Base-by-base conservation (phyloP, 1,140 invertebrate genomes). In the Tetramorium parvispinum region DNA sequence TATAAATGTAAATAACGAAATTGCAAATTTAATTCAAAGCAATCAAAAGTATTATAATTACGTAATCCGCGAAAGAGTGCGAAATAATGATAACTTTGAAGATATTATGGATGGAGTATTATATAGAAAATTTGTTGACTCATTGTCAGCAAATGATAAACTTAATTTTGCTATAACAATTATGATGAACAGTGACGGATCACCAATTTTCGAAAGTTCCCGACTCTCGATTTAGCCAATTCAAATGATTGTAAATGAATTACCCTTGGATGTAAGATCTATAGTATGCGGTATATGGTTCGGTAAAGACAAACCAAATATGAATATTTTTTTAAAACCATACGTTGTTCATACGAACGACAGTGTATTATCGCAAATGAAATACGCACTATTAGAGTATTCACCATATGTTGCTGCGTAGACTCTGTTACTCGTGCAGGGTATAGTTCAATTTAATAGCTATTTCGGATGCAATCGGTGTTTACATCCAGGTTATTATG, bases 111-210 rank as follows among this genome's bases (percentile, higher is more conserved):
- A 46, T 11, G 43, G 43, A 46, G 43, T 46, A 57, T 57, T 57
- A 57, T 57, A 57, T n/a, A 21, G 24, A 57, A n/a, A 57, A 57
- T 57, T 57, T 57, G 21, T 57, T 57, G 55, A 57, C n/a, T 57
- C 8, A 57, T 57, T 57, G 4, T 24, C 55, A 57, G 24, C 0
- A 57, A 21, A 57, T 57, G 55, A 57, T 57, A 57, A 21, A 57
- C 8, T 57, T 57, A 57, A 57, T 57, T 57, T 57, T 24, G 55
- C 55, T 21, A 57, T n/a, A n/a, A n/a, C 55, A 10, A 57, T 6
- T 57, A 24, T 7, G 55, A 57, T 57, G 1, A 46, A 46, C 43
- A 10, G 43, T 46, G 43, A 46, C 10, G 43, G 43, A 8, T 5
- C 43, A 8, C 43, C 43, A 8, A 46, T 46, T 46, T 46, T 46